A percentile compares a stretch with the other conserved stretches of the same genome.
phyloP scores from a whole-genome alignment of 2,113 vertebrate species.

The Mormyrus iriodes region DNA sequence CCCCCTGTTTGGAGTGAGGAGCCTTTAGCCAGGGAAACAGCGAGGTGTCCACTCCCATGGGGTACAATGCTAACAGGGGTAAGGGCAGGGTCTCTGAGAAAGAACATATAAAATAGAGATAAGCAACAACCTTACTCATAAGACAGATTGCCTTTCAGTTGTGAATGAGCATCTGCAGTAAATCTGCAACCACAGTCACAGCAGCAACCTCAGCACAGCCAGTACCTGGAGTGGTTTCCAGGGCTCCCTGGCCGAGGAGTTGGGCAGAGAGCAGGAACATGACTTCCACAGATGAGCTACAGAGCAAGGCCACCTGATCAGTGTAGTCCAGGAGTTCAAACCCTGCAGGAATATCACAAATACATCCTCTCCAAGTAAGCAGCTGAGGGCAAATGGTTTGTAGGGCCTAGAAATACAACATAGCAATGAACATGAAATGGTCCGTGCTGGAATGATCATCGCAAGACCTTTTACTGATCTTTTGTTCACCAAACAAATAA shows the following conservation, averaged over 20 bases:
- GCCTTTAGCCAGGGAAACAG: slow-evolving; percentile 50
- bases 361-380: background rate
- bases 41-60: slow-evolving; percentile 35
- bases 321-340: slow-evolving; percentile 79
- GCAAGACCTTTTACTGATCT: background rate
- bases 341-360: slow-evolving; percentile 51
- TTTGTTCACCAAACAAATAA: background rate
- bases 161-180: background rate
- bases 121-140: background rate
- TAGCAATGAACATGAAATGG: background rate
- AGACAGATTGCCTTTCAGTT: background rate
- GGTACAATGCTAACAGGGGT: slow-evolving; percentile 49
- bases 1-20: slow-evolving; percentile 45
- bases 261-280: slow-evolving; percentile 82
- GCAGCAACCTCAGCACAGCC: no score
- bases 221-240: slow-evolving; percentile 64
- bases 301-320: slow-evolving; percentile 77
- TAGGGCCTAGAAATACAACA: background rate
- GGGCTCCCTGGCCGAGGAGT: slow-evolving; percentile 71
- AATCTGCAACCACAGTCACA: background rate
- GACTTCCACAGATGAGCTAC: slow-evolving; percentile 78
- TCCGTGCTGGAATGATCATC: background rate
- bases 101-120: background rate
- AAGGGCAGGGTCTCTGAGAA: background rate
- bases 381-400: background rate